These are phyloP conservation scores for Diogma glabrata DNA, from an alignment of 2,888 invertebrate species.

Conservation along the genomic window DNA sequence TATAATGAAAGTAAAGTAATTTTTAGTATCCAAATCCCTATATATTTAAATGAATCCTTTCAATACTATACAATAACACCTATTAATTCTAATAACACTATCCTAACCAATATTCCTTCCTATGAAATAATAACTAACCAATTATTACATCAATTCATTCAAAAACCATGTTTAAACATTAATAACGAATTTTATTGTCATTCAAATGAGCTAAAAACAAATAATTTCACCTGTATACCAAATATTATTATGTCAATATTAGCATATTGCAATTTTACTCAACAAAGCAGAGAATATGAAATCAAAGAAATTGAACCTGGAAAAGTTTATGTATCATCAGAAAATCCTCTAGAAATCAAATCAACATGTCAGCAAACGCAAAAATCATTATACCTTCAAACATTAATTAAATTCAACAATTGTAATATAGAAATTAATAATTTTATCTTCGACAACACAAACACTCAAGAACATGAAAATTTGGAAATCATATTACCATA, in stretches of 20 bases:
- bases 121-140: no score
- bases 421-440: no score
- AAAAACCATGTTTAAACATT: background rate
- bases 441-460: no score
- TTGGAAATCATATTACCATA: no score
- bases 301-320: background rate
- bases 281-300: background rate
- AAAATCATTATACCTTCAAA: background rate
- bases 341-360: background rate
- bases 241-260: background rate
- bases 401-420: background rate
- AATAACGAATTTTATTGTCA: no score
- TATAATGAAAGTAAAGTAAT: background rate
- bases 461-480: no score
- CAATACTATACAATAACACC: no score
- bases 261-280: background rate
- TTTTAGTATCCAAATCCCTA: background rate
- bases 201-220: background rate
- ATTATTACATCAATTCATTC: no score
- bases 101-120: no score
- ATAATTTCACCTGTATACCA: background rate
- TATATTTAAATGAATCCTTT: no score
- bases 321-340: background rate
- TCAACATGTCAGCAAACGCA: background rate
- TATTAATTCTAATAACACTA: no score